These are phyloP conservation scores for Palaemon carinicauda DNA, from an alignment of 1,140 invertebrate species.

Conservation along the genomic window DNA sequence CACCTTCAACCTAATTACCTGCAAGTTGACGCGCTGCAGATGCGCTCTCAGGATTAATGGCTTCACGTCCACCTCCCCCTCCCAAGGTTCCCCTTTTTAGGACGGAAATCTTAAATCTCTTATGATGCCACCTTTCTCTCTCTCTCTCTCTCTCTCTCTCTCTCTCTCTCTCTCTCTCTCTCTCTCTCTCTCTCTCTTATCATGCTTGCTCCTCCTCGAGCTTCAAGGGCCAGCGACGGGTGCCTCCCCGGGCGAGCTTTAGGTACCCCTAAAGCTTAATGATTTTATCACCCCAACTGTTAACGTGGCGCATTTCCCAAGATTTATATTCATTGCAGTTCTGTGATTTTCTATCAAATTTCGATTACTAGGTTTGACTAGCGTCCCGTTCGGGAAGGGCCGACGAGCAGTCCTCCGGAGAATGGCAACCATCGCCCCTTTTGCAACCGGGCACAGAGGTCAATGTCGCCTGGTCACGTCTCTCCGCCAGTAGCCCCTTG, in stretches of 20 bases:
- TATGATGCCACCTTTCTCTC: not conserved
- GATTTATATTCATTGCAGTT: constrained; percentile 42
- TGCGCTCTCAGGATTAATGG: constrained; percentile 5
- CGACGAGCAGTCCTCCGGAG: no score
- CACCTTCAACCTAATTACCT: constrained; percentile 28
- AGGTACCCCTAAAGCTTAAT: constrained; percentile 4
- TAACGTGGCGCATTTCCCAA: not conserved
- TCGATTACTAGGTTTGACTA: constrained; percentile 22
- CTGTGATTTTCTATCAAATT: constrained; percentile 48
- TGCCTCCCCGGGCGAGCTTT: not conserved
- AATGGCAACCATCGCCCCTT: not conserved
- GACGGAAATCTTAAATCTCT: not conserved
- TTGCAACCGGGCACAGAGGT: not conserved
- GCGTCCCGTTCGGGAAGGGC: not conserved
- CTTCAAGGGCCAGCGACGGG: not conserved
- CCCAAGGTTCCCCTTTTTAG: not conserved
- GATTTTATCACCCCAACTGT: constrained; percentile 31
- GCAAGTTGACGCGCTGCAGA: not conserved
- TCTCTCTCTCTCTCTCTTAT: not conserved
- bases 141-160: not conserved
- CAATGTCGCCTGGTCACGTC: not conserved
- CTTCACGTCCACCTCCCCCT: not conserved
- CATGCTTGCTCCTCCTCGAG: not conserved
- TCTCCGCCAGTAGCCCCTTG: not conserved
- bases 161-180: not conserved